Evolutionary conservation across 2,113 vertebrate genomes (phyloP), one percentile per base, ranked within the genome.

Genomic region (Catagonus wagneri): DNA sequence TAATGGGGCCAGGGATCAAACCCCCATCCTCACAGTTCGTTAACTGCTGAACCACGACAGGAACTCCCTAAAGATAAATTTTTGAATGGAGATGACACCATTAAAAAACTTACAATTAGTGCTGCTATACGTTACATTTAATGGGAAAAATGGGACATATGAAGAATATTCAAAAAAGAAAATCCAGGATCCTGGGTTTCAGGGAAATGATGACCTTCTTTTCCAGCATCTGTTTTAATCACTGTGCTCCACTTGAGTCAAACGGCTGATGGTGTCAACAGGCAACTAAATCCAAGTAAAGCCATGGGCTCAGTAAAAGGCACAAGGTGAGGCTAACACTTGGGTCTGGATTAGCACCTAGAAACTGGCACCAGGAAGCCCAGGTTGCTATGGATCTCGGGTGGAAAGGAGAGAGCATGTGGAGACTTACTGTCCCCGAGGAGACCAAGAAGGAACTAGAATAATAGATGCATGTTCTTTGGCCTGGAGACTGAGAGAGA

Each of bases 31-130:
- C n/a, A n/a, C n/a, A n/a, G n/a, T n/a, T n/a, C n/a, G n/a, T n/a
- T n/a, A n/a, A n/a, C n/a, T n/a, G n/a, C n/a, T n/a, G n/a, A n/a
- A n/a, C n/a, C n/a, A n/a, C n/a, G n/a, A n/a, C n/a, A n/a, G n/a
- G n/a, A n/a, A n/a, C n/a, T n/a, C n/a, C n/a, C n/a, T n/a, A n/a
- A 63, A 88, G 25, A 90, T 65, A 69, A 44, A 84, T 54, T 34
- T 88, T 68, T 91, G 36, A 88, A 91, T 87, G 52, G 50, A 56
- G n/a, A 54, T 32, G 52, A 75, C 39, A 78, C 8, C 17, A 54
- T 50, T 93, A 56, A 72, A 88, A 79, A 61, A 83, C 34, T 68
- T 66, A 66, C 60, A n/a, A 83, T 89, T 85, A 65, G 23, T 72
- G 60, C 13, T 88, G 83, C n/a, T 58, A 74, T 19, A 90, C 39